These are phyloP conservation scores for Betta splendens DNA, from an alignment of 2,797 vertebrate species.

Conservation along the genomic window DNA sequence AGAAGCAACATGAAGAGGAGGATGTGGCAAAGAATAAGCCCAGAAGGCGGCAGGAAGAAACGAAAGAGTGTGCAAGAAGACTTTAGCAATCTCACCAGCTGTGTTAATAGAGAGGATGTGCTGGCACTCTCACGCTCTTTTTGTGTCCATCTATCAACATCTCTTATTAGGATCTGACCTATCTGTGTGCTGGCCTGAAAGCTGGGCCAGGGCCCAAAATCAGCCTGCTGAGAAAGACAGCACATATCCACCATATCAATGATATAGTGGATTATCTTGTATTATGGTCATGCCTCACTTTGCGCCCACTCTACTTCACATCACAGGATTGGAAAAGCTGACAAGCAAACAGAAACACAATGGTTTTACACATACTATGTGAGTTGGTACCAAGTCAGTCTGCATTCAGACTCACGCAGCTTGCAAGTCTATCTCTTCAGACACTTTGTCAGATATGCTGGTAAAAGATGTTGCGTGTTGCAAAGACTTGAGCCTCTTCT, in stretches of 20 bases:
- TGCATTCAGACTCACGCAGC: conserved; percentile 20
- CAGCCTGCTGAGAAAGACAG: conserved; percentile 50
- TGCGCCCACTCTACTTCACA: conserved; percentile 43
- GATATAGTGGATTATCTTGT: conserved; percentile 76
- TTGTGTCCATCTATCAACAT: conserved; percentile 66
- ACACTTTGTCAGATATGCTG: conserved; percentile 36
- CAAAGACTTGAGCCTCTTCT: conserved; percentile 39
- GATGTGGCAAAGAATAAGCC: conserved; percentile 31
- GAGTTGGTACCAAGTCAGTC: conserved; percentile 1
- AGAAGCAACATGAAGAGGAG: conserved; percentile 23
- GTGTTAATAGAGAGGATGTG: conserved; percentile 44
- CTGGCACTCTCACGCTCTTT: conserved; percentile 39
- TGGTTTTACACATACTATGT: conserved; percentile 16
- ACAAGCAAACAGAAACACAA: conserved; percentile 23
- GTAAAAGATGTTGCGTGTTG: conserved; percentile 34
- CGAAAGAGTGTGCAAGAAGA: conserved; percentile 53
- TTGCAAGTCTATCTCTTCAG: conserved; percentile 53
- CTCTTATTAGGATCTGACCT: conserved; percentile 75
- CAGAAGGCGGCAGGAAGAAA: conserved; percentile 28
- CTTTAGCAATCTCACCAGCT: conserved; percentile 67
- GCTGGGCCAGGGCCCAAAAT: conserved; percentile 42
- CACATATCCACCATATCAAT: conserved; percentile 62
- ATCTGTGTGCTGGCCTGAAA: conserved; percentile 55
- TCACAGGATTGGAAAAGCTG: conserved; percentile 28
- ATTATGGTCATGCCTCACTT: conserved; percentile 68